Evolutionary conservation across 2,797 vertebrate species (phyloP), one percentile per base, ranked within the genome.

Genomic region (Aphelocoma californica): DNA sequence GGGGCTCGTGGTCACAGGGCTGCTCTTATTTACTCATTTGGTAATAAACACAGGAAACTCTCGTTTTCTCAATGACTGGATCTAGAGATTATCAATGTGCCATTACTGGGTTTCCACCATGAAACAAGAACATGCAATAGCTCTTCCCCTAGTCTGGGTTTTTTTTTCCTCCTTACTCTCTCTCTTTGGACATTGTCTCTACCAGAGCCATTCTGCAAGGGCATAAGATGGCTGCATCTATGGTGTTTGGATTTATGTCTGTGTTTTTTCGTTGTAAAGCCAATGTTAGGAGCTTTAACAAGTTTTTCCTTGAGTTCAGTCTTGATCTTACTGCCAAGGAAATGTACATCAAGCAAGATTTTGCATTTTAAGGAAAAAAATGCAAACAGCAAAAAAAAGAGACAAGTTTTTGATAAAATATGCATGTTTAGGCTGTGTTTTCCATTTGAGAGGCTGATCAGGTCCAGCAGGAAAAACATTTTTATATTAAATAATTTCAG

Each of bases 291-390:
- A 86, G 34, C 10, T 56, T 78, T 61, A 67, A 50, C 10, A 18
- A 4, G 20, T 86, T 82, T 88, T 20, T 28, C 28, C n/a, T 82
- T 1, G 2, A 73, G 13, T 87, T 91, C 34, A 54, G 32, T 45
- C n/a, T 88, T 58, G 18, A 42, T 74, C 47, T 90, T 69, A 58
- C 32, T 51, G 32, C 54, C 29, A 56, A 75, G 56, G 34, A 86
- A 72, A 79, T 36, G 7, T 5, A 34, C 16, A 32, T 42, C 34
- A 44, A 36, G 8, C 8, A n/a, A 14, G 31, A 31, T 64, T 75
- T 66, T 89, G 12, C 21, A 72, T 73, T 94, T 88, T 81, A 81
- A 80, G 50, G 44, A 65, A 86, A 67, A 57, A 94, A 88, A 51
- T 2, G 10, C 5, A 72, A 86, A 31, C 5, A 69, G 14, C 14